phyloP scores from a whole-genome alignment of 2,888 invertebrate species.

The Formica aserva region DNA sequence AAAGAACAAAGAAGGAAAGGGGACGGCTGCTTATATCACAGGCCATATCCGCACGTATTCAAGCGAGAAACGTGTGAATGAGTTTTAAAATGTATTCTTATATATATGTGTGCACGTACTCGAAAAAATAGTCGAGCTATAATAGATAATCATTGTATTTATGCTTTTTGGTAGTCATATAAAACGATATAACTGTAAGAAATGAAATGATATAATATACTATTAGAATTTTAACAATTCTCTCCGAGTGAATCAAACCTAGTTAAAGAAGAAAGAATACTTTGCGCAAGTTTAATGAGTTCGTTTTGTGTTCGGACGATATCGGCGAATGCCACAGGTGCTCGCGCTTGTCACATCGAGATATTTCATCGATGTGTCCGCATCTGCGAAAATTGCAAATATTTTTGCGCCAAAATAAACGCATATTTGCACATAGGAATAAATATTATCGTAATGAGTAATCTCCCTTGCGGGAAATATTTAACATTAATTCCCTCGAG shows the following conservation, averaged over 20 bases:
- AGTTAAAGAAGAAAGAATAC: neutral
- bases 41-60: neutral
- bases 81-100: slow-evolving; percentile 34
- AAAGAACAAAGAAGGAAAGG: neutral
- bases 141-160: slow-evolving; percentile 18
- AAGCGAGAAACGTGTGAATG: neutral
- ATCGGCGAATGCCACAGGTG: slow-evolving; percentile 39
- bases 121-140: neutral
- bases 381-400: neutral
- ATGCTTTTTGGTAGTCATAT: neutral
- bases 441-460: slow-evolving; percentile 1
- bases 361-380: neutral
- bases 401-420: neutral
- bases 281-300: slow-evolving; percentile 14
- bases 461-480: neutral
- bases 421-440: neutral
- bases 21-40: neutral
- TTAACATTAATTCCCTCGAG: slow-evolving; percentile 18
- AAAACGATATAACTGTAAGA: neutral
- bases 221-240: neutral
- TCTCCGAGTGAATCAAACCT: neutral
- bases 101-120: neutral
- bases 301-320: neutral
- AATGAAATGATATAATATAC: neutral
- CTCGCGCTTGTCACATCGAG: neutral